Evolutionary conservation across 2,797 vertebrate genomes (phyloP), one percentile per base, ranked within the genome.

Genomic region (Gallinago nigripennis): DNA sequence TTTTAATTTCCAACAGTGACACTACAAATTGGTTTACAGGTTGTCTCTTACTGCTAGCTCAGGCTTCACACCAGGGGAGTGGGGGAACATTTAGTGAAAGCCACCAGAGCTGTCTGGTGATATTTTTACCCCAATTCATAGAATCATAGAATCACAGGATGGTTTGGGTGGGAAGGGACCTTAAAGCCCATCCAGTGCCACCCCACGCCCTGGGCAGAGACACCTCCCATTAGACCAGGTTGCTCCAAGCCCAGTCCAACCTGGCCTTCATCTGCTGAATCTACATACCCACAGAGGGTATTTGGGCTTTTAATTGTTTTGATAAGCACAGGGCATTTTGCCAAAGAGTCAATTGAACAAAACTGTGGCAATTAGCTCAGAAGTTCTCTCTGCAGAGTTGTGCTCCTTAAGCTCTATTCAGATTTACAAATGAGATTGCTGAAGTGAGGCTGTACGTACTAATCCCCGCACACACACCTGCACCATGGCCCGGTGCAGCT

Each of bases 281-380:
- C 66, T 69, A 5, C 51, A 1, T 2, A 30, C 21, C 64, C 85
- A 20, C 58, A 39, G 51, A 5, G 25, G 58, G 58, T 61, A 76
- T 80, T 77, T 43, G 92, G 77, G 64, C 84, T 87, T 75, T 78
- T 95, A 80, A 91, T 92, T 82, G 92, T 82, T 95, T 66, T 95
- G 92, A 91, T 89, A 89, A 93, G 82, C 71, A 31, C 39, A 13
- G 60, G 90, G 86, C 88, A 15, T 37, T 45, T 87, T 64, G 92
- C 95, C 94, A 95, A 68, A 8, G 77, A 89, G 84, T 39, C 86
- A 57, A 39, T 50, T 53, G 68, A 94, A 94, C 81, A 82, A 86
- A 86, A 82, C 66, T 8, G 78, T 60, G 78, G 64, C 81, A 93
- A 96, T 93, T 93, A 95, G 83, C 20, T 6, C 64, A 30, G 54